These are phyloP conservation scores for Philhelius pedissequus DNA, from an alignment of 2,888 invertebrate genomes.

Conservation along the genomic window DNA sequence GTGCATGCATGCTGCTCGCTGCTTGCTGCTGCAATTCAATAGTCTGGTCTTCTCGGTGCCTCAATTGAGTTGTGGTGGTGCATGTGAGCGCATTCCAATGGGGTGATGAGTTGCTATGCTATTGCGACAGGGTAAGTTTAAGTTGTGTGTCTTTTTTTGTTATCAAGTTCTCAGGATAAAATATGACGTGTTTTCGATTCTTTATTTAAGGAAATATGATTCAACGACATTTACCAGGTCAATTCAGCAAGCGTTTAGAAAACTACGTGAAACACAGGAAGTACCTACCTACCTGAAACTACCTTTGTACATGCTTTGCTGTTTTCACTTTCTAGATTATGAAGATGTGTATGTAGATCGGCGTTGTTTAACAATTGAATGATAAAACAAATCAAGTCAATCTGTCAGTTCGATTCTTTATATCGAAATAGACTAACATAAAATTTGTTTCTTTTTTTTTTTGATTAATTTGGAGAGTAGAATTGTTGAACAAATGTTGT, in stretches of 20 bases:
- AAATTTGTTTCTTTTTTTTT: too few species aligned
- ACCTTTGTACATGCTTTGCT: not conserved
- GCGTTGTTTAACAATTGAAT: not conserved
- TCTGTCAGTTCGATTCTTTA: too few species aligned
- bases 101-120: conserved; percentile 47
- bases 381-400: not conserved
- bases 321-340: not conserved
- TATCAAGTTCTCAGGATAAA: conserved; percentile 6
- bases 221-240: conserved; percentile 38
- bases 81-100: conserved; percentile 55
- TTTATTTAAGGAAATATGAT: conserved; percentile 42
- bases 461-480: too few species aligned
- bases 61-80: conserved; percentile 41
- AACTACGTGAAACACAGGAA: not conserved
- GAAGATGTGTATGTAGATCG: not conserved
- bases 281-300: too few species aligned
- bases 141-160: conserved; percentile 19
- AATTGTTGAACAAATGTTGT: too few species aligned
- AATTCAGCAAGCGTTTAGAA: not conserved
- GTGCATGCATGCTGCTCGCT: not conserved
- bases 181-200: conserved; percentile 31
- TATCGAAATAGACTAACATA: too few species aligned
- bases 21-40: too few species aligned
- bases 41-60: not conserved
- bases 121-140: conserved; percentile 18